These are phyloP conservation scores for Heliconius hortense DNA, from an alignment of 2,888 invertebrate genomes.

Conservation along the genomic window DNA sequence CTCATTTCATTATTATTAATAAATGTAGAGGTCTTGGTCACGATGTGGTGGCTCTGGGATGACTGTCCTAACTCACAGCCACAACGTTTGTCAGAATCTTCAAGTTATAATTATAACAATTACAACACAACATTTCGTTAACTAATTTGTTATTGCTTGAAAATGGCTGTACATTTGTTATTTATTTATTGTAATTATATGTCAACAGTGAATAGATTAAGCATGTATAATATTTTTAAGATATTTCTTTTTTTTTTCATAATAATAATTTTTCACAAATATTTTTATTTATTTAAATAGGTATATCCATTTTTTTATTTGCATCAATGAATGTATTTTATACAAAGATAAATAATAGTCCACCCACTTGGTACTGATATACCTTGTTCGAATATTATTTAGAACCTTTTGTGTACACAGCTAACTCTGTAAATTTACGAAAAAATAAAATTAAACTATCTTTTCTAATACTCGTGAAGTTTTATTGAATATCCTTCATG, in stretches of 20 bases:
- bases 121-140: constrained; percentile 27
- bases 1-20: constrained; percentile 66
- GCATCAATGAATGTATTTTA: no score
- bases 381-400: neutral
- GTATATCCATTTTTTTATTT: no score
- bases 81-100: neutral
- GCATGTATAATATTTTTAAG: neutral
- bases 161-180: constrained; percentile 1
- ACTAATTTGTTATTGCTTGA: neutral
- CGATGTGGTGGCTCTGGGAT: constrained; percentile 79
- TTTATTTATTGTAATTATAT: neutral
- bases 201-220: constrained; percentile 22
- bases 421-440: neutral
- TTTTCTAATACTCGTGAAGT: neutral
- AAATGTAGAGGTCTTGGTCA: constrained; percentile 69
- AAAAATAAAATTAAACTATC: neutral
- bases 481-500: constrained; percentile 8
- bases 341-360: no score
- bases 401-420: neutral
- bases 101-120: constrained; percentile 17
- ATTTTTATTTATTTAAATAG: neutral
- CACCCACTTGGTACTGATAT: neutral
- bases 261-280: neutral
- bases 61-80: constrained; percentile 55
- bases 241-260: neutral